A percentile compares a stretch with the other conserved stretches of the same genome.
phyloP scores from a whole-genome alignment of 2,113 vertebrate genomes.

The Pogona vitticeps region DNA sequence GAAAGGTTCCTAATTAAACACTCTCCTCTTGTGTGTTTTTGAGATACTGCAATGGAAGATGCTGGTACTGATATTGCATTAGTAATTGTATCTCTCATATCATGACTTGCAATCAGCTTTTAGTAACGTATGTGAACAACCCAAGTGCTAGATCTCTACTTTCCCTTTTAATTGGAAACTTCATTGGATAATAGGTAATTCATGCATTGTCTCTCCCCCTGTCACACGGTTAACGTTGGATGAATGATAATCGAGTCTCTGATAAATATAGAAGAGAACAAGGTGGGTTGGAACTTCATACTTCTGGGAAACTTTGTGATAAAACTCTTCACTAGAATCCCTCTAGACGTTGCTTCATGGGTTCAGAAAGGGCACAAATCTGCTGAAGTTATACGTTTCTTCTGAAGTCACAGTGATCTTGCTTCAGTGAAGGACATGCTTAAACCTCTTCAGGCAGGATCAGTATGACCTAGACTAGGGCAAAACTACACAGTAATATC shows the following conservation, averaged over 20 bases:
- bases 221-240: constrained; percentile 46
- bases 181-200: constrained; percentile 63
- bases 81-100: constrained; percentile 70
- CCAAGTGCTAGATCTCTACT: constrained; percentile 57
- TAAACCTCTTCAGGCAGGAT: too few species aligned
- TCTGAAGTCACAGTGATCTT: background rate
- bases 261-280: constrained; percentile 16
- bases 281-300: background rate
- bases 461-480: too few species aligned
- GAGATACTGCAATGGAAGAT: constrained; percentile 64
- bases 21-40: constrained; percentile 70
- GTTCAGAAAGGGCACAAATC: background rate
- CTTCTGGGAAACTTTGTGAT: background rate
- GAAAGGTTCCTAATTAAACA: constrained; percentile 77
- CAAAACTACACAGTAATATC: too few species aligned
- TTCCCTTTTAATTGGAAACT: constrained; percentile 69
- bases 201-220: constrained; percentile 54
- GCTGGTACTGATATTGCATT: constrained; percentile 47
- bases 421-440: background rate
- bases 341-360: too few species aligned
- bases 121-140: constrained; percentile 48
- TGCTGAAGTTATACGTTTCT: background rate
- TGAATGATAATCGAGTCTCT: constrained; percentile 58
- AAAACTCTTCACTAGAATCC: background rate
- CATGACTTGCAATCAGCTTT: constrained; percentile 71